A percentile compares a stretch with the other conserved stretches of the same genome.
Conservation (phyloP, 2,113 vertebrate genomes). For the Ailurus styani region DNA sequence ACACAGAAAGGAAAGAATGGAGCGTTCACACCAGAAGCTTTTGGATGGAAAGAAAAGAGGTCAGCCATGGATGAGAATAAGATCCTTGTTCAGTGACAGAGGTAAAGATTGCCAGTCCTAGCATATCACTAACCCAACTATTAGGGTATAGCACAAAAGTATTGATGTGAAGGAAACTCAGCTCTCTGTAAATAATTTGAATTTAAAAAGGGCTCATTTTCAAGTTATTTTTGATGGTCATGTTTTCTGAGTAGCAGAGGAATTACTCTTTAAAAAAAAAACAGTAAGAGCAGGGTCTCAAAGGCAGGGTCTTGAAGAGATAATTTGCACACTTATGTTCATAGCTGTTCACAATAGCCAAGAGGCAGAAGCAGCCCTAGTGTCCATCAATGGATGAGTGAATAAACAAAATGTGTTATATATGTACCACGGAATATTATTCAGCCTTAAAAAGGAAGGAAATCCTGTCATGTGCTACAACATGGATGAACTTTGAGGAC, state of each 20-base stretch:
- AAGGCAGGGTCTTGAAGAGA: not conserved
- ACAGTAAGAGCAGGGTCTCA: not conserved
- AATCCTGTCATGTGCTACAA: not conserved
- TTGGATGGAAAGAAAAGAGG: not conserved
- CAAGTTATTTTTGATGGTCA: not conserved
- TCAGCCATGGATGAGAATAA: not conserved
- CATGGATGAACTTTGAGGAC: not conserved
- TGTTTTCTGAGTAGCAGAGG: slow-evolving; percentile 25
- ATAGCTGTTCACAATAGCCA: not conserved
- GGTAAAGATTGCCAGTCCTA: not conserved
- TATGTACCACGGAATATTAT: not conserved
- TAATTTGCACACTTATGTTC: not conserved
- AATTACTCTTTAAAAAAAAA: not conserved
- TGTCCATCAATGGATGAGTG: not conserved
- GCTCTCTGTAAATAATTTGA: not conserved
- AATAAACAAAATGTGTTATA: not conserved
- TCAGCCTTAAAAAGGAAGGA: not conserved
- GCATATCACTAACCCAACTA: not conserved
- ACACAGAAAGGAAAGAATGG: not conserved
- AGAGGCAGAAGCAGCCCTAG: not conserved
- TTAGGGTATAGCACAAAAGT: not conserved
- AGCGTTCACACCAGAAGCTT: not conserved
- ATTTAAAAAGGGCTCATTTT: not conserved
- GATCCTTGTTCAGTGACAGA: not conserved
- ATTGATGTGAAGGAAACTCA: not conserved